Evolutionary conservation across 2,888 invertebrate genomes (phyloP).

Genomic region (Sinodicranocentrus sp.): DNA sequence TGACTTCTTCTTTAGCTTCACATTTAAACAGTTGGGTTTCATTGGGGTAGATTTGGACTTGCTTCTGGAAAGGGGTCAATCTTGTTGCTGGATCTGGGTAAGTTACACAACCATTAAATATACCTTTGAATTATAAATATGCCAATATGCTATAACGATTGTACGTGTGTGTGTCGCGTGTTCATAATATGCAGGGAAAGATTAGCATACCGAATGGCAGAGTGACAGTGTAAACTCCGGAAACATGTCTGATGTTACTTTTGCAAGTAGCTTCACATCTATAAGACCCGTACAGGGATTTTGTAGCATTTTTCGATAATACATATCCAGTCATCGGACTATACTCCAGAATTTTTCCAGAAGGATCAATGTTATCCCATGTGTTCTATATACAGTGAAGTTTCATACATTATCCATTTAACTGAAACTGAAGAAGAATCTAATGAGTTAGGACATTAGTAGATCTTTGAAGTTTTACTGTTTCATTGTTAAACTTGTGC

Average conservation of each 20-base stretch:
- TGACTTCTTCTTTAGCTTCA: constrained; percentile 69
- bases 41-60: constrained; percentile 64
- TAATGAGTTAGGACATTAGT: not conserved
- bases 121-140: too few relatives aligned
- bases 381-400: constrained; percentile 7
- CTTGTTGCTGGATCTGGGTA: constrained; percentile 52
- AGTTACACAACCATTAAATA: not conserved
- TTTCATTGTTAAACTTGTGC: constrained; percentile 60
- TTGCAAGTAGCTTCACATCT: constrained; percentile 52
- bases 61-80: constrained; percentile 68
- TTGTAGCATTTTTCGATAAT: constrained; percentile 49
- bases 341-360: constrained; percentile 33
- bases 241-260: constrained; percentile 24
- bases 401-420: not conserved
- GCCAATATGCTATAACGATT: too few relatives aligned
- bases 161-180: too few relatives aligned
- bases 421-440: not conserved
- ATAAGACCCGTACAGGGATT: constrained; percentile 50
- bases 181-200: too few relatives aligned
- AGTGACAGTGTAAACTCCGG: constrained; percentile 35
- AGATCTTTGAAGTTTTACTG: constrained; percentile 23
- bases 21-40: constrained; percentile 71
- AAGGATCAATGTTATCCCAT: constrained; percentile 45
- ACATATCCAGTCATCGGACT: constrained; percentile 49
- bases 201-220: constrained; percentile 41